Conservation (phyloP, 1,140 invertebrate species). For the Drosophila takahashii region DNA sequence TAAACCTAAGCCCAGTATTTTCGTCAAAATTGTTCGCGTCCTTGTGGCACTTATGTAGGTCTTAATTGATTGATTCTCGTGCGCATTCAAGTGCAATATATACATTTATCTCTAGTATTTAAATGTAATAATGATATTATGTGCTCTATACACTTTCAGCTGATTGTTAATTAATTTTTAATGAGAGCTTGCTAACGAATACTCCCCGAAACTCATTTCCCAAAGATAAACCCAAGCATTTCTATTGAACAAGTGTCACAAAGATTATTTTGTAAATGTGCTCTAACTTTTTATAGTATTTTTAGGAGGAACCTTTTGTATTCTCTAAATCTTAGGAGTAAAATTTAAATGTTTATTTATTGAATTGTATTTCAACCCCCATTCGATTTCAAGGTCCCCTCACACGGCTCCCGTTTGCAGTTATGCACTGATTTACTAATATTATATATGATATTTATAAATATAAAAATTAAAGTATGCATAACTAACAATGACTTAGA, state of each 20-base stretch:
- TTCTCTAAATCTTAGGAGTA: constrained; percentile 43
- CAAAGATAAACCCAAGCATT: constrained; percentile 48
- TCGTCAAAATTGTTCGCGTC: constrained; percentile 30
- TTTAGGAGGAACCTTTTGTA: constrained; percentile 49
- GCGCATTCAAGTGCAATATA: constrained; percentile 75
- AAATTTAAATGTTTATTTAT: constrained; percentile 49
- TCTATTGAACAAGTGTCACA: constrained; percentile 38
- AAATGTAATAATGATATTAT: constrained; percentile 62
- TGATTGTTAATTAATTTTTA: constrained; percentile 83
- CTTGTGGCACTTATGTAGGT: constrained; percentile 42
- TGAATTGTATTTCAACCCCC: constrained; percentile 28
- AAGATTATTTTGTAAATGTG: constrained; percentile 55
- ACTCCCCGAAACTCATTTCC: constrained; percentile 39
- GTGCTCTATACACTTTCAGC: constrained; percentile 65
- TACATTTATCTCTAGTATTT: constrained; percentile 45
- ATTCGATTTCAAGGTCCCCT: constrained; percentile 14
- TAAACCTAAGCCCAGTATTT: constrained; percentile 58
- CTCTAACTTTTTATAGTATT: constrained; percentile 71
- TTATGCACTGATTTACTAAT: constrained; percentile 60
- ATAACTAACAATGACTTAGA: constrained; percentile 77
- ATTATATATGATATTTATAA: constrained; percentile 52
- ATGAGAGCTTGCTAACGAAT: constrained; percentile 73
- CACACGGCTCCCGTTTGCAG: constrained; percentile 56
- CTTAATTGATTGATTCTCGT: constrained; percentile 58
- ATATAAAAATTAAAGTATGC: constrained; percentile 46